A percentile compares a stretch with the other conserved stretches of the same genome.
These are phyloP conservation scores for Luehdorfia chinensis DNA, from an alignment of 1,140 invertebrate species.

Conservation along the genomic window DNA sequence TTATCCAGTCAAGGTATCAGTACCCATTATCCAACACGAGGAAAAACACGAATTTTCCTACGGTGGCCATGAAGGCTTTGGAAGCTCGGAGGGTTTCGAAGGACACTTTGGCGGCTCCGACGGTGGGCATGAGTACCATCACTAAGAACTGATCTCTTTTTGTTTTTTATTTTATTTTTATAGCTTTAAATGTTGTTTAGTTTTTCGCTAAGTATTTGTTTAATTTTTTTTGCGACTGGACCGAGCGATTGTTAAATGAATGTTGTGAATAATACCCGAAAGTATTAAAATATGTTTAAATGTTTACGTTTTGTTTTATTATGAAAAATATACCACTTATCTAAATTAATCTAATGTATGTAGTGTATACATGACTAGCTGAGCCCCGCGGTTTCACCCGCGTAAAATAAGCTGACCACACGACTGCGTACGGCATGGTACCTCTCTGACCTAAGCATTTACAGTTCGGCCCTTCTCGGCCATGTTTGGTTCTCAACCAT, in stretches of 20 bases:
- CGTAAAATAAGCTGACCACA: too few species aligned
- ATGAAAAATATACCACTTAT: too few species aligned
- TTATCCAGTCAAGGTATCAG: slow-evolving; percentile 75
- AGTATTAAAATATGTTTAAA: slow-evolving; percentile 66
- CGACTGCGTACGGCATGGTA: too few species aligned
- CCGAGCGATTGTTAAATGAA: slow-evolving; percentile 35
- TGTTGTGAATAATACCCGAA: slow-evolving; percentile 61
- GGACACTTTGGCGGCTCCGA: slow-evolving; percentile 34
- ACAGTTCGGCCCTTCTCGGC: too few species aligned
- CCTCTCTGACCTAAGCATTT: too few species aligned
- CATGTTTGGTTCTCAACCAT: too few species aligned
- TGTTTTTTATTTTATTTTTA: slow-evolving; percentile 63
- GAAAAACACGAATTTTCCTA: slow-evolving; percentile 59
- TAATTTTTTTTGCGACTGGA: slow-evolving; percentile 46
- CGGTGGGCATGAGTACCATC: slow-evolving; percentile 52
- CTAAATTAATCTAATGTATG: too few species aligned
- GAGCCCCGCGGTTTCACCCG: too few species aligned
- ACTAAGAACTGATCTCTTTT: slow-evolving; percentile 72
- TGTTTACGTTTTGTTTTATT: slow-evolving; percentile 8
- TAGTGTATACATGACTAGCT: too few species aligned
- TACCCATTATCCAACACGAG: slow-evolving; percentile 72
- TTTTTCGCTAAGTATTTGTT: slow-evolving; percentile 58
- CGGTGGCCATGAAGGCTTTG: slow-evolving; percentile 36
- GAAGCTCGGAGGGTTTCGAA: slow-evolving; percentile 26
- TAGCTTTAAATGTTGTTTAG: slow-evolving; percentile 77